Evolutionary conservation across 2,797 vertebrate species (phyloP), one percentile per base, ranked within the genome.

Genomic region (Lepus oiostolus): DNA sequence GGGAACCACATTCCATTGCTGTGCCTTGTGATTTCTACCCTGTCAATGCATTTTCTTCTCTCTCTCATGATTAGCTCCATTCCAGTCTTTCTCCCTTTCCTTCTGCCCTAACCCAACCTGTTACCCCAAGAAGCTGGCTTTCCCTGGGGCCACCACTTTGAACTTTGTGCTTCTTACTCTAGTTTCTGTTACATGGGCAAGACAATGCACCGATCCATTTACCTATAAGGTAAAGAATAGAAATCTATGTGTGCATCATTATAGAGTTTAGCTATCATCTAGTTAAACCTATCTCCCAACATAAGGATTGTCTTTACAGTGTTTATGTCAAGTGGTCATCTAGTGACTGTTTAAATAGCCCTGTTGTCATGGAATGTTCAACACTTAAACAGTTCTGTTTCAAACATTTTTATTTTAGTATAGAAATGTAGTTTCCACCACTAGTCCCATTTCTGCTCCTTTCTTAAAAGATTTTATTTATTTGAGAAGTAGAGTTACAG

Each of bases 1-100:
- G 92, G 58, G 77, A 96, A 42, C 65, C 50, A 24, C 87, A 91
- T 95, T 95, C 77, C 63, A 54, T 81, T 28, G 65, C 32, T 35
- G 22, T 75, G 84, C 47, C 54, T 71, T 68, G 28, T 90, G 38
- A 89, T 83, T 88, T 82, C 68, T 63, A 58, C 10, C 16, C 14
- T 21, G 4, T 0, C 0, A 2, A 0, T 12, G 52, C 54, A 22
- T 70, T 50, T 16, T 67, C 71, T 63, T 60, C n/a, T 85, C 6
- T 63, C 21, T 50, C 24, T 50, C 75, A 0, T 91, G 60, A 58
- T 32, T 76, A 75, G 24, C 12, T 81, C 24, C 21, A 62, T 28
- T 21, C 9, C 58, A 87, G 16, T 74, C 60, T 80, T n/a, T 90
- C 32, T 38, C 28, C 67, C 12, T 82, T 60, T 88, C 63, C 4